These are phyloP conservation scores for Neuroterus valhalla DNA, from an alignment of 1,140 invertebrate genomes.

Conservation along the genomic window DNA sequence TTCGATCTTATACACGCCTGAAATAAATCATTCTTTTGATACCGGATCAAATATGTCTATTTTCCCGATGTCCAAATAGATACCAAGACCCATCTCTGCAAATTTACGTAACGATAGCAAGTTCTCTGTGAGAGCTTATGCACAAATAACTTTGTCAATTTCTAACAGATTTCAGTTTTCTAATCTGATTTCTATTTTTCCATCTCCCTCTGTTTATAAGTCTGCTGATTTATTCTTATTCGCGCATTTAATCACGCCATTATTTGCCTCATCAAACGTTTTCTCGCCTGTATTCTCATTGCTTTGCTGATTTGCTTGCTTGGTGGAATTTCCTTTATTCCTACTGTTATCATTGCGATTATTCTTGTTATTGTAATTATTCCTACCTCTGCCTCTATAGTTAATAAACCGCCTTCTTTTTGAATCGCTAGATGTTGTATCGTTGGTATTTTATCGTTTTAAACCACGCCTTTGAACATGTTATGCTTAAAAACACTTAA, in stretches of 20 bases:
- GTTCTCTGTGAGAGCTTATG: too few species aligned
- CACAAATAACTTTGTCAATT: not conserved
- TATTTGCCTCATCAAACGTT: conserved; percentile 22
- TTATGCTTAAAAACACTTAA: too few species aligned
- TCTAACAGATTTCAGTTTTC: not conserved
- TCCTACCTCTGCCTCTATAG: too few species aligned
- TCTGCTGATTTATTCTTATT: conserved; percentile 33
- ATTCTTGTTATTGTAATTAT: too few species aligned
- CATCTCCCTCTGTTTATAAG: conserved; percentile 33
- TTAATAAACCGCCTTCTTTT: not conserved
- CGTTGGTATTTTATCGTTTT: not conserved
- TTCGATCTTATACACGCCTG: too few species aligned
- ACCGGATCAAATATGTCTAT: too few species aligned
- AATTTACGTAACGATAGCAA: not conserved
- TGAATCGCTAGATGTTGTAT: not conserved
- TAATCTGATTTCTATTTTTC: conserved; percentile 4
- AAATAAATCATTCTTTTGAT: too few species aligned
- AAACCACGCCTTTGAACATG: not conserved
- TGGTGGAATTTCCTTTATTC: conserved; percentile 18
- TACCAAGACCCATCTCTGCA: too few species aligned
- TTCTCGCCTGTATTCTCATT: conserved; percentile 17
- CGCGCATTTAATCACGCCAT: conserved; percentile 38
- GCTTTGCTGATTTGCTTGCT: conserved; percentile 23
- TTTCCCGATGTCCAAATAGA: too few species aligned
- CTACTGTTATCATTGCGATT: not conserved